Evolutionary conservation across 2,888 invertebrate species (phyloP), one percentile per base, ranked within the genome.

Genomic region (Hirtodrosophila trivittata): DNA sequence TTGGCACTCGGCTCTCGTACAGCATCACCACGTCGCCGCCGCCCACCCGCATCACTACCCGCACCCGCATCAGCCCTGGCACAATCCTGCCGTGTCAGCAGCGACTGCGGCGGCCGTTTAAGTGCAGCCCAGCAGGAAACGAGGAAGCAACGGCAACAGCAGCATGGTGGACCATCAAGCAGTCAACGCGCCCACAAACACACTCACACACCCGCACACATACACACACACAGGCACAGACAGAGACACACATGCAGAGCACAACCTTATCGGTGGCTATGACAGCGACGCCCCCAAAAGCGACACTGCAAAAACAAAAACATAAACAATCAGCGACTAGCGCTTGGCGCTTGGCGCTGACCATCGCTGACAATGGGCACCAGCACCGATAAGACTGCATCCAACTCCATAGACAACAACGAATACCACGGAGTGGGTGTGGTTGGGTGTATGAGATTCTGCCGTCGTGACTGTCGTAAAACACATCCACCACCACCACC

Each of bases 1-100:
- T 73, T 91, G 91, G 91, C 91, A 91, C 83, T 91, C 91, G 86
- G 89, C 91, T 56, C 80, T 91, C 35, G 89, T 90, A 66, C 91
- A 90, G 77, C 89, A 90, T 73, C 90, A 89, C 62, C 90, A 89
- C 60, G 75, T 43, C 25, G 64, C 58, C 33, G 45, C 75, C 12
- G 58, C 66, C 55, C 89, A 90, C 77, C 87, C 90, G 69, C 90
- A 90, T 71, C 89, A 88, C 66, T 88, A 89, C 69, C 87, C 89
- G 74, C 89, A 90, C 78, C 88, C 89, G 45, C 90, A 89, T 56
- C 91, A 91, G 81, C 90, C 89, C 49, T 91, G 91, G 91, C 90
- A 91, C 78, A 91, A 91, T 90, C 90, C 89, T 42, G 88, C 89
- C 50, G 86, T 88, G 47, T 77, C 90, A 68, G 88, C 90, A 71